Percentiles rank a stretch among this genome's conserved stretches.
phyloP scores from a whole-genome alignment of 2,888 invertebrate species.

The Lepas anatifera region DNA sequence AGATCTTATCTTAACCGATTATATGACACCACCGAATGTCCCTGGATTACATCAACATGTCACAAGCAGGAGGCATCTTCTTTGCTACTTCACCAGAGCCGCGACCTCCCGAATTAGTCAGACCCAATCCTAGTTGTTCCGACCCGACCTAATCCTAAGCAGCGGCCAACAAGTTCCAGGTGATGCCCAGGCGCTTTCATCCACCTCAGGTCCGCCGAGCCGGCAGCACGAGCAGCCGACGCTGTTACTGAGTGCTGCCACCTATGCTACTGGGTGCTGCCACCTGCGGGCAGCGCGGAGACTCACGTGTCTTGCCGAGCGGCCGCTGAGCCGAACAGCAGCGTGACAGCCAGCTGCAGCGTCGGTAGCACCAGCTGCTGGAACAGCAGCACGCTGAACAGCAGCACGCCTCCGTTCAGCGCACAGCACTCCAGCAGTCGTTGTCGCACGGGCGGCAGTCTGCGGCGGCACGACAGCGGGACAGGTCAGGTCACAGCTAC shows the following conservation, averaged over 20 bases:
- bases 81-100: no score
- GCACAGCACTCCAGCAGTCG: conserved; percentile 70
- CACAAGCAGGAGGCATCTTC: no score
- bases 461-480: no score
- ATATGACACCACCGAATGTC: no score
- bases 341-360: conserved; percentile 38
- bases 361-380: conserved; percentile 63
- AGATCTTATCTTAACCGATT: no score
- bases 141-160: no score
- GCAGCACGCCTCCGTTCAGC: conserved; percentile 76
- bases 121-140: no score
- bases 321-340: not conserved
- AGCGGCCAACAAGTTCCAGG: no score
- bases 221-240: not conserved
- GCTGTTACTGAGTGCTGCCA: not conserved
- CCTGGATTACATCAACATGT: no score
- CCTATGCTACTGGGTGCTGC: not conserved
- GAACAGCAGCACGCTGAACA: conserved; percentile 67
- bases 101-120: no score
- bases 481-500: no score
- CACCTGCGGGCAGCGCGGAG: not conserved
- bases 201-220: not conserved
- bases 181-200: not conserved
- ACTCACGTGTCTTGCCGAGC: not conserved
- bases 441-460: conserved; percentile 71